Conservation (phyloP, 1,140 invertebrate species). For the Rhizoglyphus robini region DNA sequence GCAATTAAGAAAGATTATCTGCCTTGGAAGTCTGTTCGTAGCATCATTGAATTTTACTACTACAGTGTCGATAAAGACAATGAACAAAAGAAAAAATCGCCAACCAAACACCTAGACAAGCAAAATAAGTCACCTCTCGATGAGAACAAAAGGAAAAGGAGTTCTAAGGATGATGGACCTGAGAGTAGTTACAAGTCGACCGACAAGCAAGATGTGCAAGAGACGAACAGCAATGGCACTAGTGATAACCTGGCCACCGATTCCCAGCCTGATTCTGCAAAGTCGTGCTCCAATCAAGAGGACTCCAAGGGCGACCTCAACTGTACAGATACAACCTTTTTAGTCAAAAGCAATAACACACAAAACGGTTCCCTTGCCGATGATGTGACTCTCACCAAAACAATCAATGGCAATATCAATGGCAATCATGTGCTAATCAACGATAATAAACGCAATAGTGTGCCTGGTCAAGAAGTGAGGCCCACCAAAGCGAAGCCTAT, state of each 20-base stretch:
- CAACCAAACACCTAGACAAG: background rate
- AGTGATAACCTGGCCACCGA: no score
- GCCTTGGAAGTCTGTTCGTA: slow-evolving; percentile 28
- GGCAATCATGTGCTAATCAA: background rate
- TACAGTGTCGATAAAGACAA: slow-evolving; percentile 20
- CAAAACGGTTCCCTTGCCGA: no score
- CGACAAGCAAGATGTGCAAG: no score
- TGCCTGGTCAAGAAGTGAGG: slow-evolving; percentile 20
- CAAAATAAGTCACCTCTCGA: background rate
- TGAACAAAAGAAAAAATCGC: background rate
- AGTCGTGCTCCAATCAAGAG: no score
- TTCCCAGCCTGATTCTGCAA: no score
- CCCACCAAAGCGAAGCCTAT: slow-evolving; percentile 22
- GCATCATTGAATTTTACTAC: slow-evolving; percentile 28
- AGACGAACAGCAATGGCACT: no score
- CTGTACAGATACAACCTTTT: no score
- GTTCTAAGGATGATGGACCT: no score
- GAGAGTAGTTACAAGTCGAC: no score
- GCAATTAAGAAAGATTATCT: slow-evolving; percentile 29
- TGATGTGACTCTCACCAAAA: background rate
- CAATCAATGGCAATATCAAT: background rate
- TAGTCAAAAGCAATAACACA: no score
- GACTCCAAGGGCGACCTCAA: no score
- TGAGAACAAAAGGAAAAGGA: background rate
- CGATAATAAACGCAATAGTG: background rate